Percentiles rank a stretch among this genome's conserved stretches.
phyloP scores from a whole-genome alignment of 1,140 invertebrate genomes.

The Apis dorsata region DNA sequence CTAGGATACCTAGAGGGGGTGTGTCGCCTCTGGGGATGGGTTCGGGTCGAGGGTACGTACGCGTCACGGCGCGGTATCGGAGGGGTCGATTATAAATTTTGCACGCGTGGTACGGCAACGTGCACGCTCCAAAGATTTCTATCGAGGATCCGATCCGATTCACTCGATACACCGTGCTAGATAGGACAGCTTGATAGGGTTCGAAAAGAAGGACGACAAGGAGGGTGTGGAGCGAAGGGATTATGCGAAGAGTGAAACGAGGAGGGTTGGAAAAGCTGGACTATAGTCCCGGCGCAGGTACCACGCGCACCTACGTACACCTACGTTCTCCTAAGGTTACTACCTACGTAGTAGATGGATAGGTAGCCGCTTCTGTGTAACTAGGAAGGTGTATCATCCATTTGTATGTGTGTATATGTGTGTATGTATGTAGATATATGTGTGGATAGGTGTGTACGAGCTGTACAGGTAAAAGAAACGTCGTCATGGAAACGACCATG shows the following conservation, averaged over 20 bases:
- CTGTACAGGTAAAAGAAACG: slow-evolving; percentile 74
- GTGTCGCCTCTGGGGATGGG: neutral
- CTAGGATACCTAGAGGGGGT: slow-evolving; percentile 15
- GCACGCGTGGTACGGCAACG: slow-evolving; percentile 51
- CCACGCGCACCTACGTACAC: slow-evolving; percentile 35
- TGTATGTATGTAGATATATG: neutral
- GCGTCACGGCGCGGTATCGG: slow-evolving; percentile 28
- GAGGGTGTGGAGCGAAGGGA: neutral
- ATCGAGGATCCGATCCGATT: slow-evolving; percentile 49
- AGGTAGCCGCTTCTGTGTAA: slow-evolving; percentile 6
- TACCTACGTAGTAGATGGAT: slow-evolving; percentile 28
- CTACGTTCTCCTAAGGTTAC: slow-evolving; percentile 25
- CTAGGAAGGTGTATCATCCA: slow-evolving; percentile 46
- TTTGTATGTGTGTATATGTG: neutral
- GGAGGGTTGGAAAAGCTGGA: neutral
- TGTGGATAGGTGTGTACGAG: slow-evolving; percentile 29
- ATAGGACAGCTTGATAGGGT: slow-evolving; percentile 45
- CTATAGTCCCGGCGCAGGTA: slow-evolving; percentile 10
- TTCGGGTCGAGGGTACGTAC: slow-evolving; percentile 16
- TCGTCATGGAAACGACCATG: slow-evolving; percentile 75
- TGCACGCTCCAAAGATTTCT: slow-evolving; percentile 49
- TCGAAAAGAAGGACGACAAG: slow-evolving; percentile 22
- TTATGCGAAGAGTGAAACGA: neutral
- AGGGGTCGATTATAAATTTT: slow-evolving; percentile 53
- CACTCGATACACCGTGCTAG: slow-evolving; percentile 43